Base-by-base conservation (phyloP, 2,888 invertebrate genomes). In the Drosophila conformis region DNA sequence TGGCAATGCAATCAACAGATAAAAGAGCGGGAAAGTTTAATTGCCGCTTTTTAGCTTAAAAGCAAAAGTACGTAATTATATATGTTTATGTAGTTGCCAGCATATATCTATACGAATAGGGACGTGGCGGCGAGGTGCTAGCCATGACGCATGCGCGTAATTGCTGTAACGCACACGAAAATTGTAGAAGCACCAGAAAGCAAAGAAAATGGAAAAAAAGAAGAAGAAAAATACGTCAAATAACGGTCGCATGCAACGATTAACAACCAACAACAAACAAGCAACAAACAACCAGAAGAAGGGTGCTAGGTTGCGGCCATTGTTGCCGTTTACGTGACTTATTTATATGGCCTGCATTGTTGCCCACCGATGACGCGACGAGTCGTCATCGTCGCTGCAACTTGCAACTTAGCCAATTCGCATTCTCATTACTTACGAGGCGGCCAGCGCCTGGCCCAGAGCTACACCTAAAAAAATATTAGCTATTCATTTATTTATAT, bases 371-470 rank as follows among this genome's bases (percentile, higher is more conserved):
- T 57, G 54, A 61, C 46, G 59, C 46, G 48, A 38, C 53, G 40
- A 38, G 46, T 46, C n/a, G 46, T 53, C 42, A 40, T 36, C 25
- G 67, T 33, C 42, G 63, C 46, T 61, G 69, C 73, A 46, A 46
- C 46, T 25, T 59, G 59, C 40, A 70, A 54, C 62, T 70, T 69
- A 76, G 63, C 76, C 78, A 82, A 91, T 85, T 87, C 80, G 86
- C 81, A 88, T 88, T 87, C 91, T 91, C 90, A 92, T 92, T 92
- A 92, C 88, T 80, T 83, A 82, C 83, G 52, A 65, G 74, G 29
- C 49, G 57, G 29, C 31, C 56, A n/a, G 18, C 27, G 29, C n/a
- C 21, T 18, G n/a, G 36, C 21, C 48, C 35, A n/a, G 62, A 25
- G 33, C 52, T 79, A 56, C 56, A 56, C 56, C 13, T 13, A 4